phyloP scores from a whole-genome alignment of 2,113 vertebrate genomes.

The Ploceus nigricollis region DNA sequence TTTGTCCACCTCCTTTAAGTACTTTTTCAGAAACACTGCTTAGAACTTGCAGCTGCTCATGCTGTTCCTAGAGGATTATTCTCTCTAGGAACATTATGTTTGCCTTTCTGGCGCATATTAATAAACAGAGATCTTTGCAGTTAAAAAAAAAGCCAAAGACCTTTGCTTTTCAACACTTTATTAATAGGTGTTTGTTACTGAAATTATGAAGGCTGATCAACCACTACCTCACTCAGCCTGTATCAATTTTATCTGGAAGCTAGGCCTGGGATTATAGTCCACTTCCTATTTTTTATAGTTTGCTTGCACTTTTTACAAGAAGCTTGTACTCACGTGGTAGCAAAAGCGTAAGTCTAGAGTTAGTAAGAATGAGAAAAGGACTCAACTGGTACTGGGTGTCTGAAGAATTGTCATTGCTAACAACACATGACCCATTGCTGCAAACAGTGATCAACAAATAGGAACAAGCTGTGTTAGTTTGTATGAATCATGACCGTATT shows the following conservation, averaged over 20 bases:
- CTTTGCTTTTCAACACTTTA: not conserved
- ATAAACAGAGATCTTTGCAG: not conserved
- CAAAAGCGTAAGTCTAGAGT: not conserved
- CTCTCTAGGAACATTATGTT: not conserved
- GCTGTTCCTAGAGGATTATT: not conserved
- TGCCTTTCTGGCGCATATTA: not conserved
- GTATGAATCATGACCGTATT: accelerated
- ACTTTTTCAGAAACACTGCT: not conserved
- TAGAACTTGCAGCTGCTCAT: not conserved
- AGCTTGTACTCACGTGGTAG: not conserved
- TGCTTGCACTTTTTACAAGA: not conserved
- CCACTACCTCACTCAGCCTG: not conserved
- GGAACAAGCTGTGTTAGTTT: not conserved
- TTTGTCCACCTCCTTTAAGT: not conserved
- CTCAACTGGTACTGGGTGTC: not conserved
- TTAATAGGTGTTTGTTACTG: not conserved
- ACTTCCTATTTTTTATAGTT: not conserved
- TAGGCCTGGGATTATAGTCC: not conserved
- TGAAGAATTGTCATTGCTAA: not conserved
- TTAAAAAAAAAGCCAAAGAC: not conserved
- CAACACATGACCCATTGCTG: not conserved
- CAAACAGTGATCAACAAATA: not conserved
- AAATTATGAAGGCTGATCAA: not conserved
- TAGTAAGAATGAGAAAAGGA: not conserved
- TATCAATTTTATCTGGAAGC: not conserved